Evolutionary conservation across 2,888 invertebrate species (phyloP), one percentile per base, ranked within the genome.

Genomic region (Seladonia tumulorum): DNA sequence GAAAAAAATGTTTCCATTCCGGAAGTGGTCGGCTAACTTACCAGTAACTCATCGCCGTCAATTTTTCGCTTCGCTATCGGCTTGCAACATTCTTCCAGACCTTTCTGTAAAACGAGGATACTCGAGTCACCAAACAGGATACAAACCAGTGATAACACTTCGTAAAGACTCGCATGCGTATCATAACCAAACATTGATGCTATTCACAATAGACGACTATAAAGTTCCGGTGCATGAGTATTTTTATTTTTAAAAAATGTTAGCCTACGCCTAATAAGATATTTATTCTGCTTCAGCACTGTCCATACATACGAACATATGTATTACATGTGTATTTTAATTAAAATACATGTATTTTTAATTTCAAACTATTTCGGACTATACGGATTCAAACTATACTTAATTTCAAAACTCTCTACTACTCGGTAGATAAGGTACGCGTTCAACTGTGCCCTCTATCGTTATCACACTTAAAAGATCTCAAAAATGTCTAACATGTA

Each of bases 11-110:
- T 8, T 16, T 63, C 63, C 57, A 1, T 68, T 39, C 22, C 66
- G 66, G 35, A 35, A 35, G 18, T 5, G 68, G 10, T n/a, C 45
- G 60, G 71, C 53, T 68, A 42, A 93, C 94, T 94, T 80, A 95
- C 95, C 89, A 95, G 77, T 25, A 95, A 87, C 76, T 92, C 92
- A 75, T 94, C 94, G 74, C 95, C 95, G 81, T 94, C 93, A 82
- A 95, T 93, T 76, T 93, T 92, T 35, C 94, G 92, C 87, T 94
- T 95, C 42, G 91, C 82, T 66, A 94, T 91, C 0, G 94, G 92
- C 60, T 92, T 90, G 85, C 94, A 94, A 84, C 94, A 95, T 42
- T 93, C 93, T 10, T 92, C 93, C 79, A 95, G 87, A 66, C 93
- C 93, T 88, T 94, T 93, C 95, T 95, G 88, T 35, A 92, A 92